A percentile compares a stretch with the other conserved stretches of the same genome.
These are phyloP conservation scores for Scaptomyza parva DNA, from an alignment of 2,888 invertebrate species.

Conservation along the genomic window DNA sequence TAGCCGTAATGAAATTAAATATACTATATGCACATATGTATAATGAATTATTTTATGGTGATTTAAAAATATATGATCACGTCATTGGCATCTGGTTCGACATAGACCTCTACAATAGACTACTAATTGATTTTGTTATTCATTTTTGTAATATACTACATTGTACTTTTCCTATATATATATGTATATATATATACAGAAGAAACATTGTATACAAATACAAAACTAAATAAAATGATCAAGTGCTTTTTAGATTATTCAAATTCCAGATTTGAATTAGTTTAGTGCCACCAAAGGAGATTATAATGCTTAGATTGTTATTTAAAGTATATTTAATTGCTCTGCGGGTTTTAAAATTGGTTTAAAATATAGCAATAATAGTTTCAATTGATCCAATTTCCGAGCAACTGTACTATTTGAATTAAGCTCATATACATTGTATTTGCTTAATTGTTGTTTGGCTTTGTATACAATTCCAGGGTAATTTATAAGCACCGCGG, in stretches of 20 bases:
- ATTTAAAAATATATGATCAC: conserved; percentile 60
- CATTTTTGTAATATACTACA: conserved; percentile 32
- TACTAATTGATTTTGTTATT: conserved; percentile 47
- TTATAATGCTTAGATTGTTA: background rate
- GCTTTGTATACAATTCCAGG: conserved; percentile 17
- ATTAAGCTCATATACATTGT: no score
- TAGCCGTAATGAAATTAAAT: conserved; percentile 20
- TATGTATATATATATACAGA: no score
- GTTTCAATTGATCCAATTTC: background rate
- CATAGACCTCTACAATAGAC: conserved; percentile 33
- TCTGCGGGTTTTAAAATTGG: background rate
- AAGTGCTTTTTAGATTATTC: conserved; percentile 2
- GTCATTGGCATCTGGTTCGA: conserved; percentile 60
- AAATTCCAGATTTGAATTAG: conserved; percentile 3
- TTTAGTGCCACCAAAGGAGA: no score
- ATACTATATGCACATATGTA: conserved; percentile 13
- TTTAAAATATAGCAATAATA: background rate
- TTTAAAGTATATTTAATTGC: no score
- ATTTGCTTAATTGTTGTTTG: conserved; percentile 4
- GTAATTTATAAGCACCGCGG: conserved; percentile 12
- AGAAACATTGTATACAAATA: background rate
- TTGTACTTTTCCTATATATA: background rate
- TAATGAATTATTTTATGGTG: conserved; percentile 27
- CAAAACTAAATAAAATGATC: background rate
- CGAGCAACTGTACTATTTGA: background rate